Evolutionary conservation across 2,113 vertebrate genomes (phyloP).

Genomic region (Paradisaea rubra): DNA sequence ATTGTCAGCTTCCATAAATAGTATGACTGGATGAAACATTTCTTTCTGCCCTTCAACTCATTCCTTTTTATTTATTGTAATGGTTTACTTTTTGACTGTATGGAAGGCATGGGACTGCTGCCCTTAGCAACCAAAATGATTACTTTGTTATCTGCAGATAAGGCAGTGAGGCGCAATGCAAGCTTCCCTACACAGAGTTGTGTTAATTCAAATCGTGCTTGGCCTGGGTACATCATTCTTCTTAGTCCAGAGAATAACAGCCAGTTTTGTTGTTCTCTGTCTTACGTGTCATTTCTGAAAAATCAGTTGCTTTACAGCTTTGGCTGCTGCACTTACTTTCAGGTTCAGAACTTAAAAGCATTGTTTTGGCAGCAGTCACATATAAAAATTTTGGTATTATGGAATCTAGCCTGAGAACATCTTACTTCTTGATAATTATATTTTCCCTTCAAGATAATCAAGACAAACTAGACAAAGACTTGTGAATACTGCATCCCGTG

Average conservation of each 20-base stretch:
- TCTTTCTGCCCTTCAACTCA: neutral
- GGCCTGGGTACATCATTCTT: neutral
- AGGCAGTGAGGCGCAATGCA: neutral
- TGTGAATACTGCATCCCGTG: neutral
- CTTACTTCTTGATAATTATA: neutral
- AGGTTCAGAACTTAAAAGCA: neutral
- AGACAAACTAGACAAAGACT: neutral
- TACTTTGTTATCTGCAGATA: neutral
- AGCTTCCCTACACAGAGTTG: neutral
- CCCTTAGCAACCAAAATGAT: neutral
- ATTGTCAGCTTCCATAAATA: conserved; percentile 21
- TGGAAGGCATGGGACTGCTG: neutral
- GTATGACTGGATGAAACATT: neutral
- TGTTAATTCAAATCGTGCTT: neutral
- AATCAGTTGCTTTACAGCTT: neutral
- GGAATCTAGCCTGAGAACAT: neutral
- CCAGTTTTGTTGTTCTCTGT: neutral
- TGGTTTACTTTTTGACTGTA: conserved; percentile 4
- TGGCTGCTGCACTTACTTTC: neutral
- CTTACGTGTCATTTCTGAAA: neutral
- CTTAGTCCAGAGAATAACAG: neutral
- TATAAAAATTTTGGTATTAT: neutral
- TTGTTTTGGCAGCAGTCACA: neutral
- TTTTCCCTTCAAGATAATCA: neutral
- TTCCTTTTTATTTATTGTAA: neutral